These are phyloP conservation scores for Prochilodus magdalenae DNA, from an alignment of 2,113 vertebrate species.

Conservation along the genomic window DNA sequence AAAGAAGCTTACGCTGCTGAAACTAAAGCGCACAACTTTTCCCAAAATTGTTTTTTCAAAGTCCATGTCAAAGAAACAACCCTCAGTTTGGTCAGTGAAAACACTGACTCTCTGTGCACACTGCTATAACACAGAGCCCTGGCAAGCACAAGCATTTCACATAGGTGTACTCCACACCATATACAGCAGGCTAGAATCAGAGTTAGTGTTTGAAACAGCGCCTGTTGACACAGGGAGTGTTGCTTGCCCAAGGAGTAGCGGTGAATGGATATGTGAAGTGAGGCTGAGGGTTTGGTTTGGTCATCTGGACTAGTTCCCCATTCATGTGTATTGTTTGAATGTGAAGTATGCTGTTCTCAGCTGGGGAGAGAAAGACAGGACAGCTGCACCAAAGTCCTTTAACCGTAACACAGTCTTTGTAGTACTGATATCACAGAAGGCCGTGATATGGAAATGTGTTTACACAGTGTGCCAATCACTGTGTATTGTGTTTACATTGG, in stretches of 20 bases:
- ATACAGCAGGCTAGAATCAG: conserved; percentile 71
- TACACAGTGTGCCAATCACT: too few relatives aligned
- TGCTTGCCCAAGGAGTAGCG: conserved; percentile 72
- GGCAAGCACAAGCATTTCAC: neutral
- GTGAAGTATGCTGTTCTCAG: conserved; percentile 31
- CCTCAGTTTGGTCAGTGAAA: neutral
- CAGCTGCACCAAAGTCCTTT: neutral
- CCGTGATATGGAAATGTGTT: too few relatives aligned
- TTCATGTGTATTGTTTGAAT: conserved; percentile 36
- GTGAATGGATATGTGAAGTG: conserved; percentile 60
- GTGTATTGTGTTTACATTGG: too few relatives aligned
- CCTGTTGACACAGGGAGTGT: conserved; percentile 81
- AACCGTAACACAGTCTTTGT: too few relatives aligned
- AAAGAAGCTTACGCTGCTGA: neutral
- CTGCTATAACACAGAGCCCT: neutral
- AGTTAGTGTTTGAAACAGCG: conserved; percentile 74
- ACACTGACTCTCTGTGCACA: neutral
- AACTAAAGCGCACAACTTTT: neutral
- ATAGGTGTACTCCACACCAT: conserved; percentile 26
- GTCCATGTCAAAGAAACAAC: neutral
- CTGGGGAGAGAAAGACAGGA: conserved; percentile 4
- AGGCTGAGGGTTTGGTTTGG: conserved; percentile 26
- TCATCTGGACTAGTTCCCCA: conserved; percentile 34
- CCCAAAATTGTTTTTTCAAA: neutral
- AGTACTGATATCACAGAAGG: too few relatives aligned